Evolutionary conservation across 37 sponge, comb jelly and placozoan genomes (phyloP).

Genomic region (Theonella swinhoei): DNA sequence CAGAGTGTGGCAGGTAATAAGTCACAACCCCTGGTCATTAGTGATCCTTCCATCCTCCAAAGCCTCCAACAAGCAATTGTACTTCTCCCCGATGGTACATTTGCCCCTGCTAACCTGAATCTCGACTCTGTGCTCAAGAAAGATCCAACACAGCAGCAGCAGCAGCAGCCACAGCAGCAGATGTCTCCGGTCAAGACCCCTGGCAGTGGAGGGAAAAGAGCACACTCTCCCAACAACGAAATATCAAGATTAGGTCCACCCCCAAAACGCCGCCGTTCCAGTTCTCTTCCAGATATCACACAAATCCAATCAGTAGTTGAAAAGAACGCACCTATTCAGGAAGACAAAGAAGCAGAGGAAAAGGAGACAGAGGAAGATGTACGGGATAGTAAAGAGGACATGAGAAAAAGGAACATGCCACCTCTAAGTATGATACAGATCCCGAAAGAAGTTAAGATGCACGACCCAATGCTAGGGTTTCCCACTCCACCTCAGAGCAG

Average conservation of each 20-base stretch:
- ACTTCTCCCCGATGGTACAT: slow-evolving; percentile 16
- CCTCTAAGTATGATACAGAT: slow-evolving; percentile 56
- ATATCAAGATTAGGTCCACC: background rate
- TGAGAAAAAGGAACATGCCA: background rate
- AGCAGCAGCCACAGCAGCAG: background rate
- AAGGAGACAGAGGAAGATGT: background rate
- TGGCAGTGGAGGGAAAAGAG: slow-evolving; percentile 9
- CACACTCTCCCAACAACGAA: slow-evolving; percentile 13
- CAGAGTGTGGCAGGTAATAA: background rate
- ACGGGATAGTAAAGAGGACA: background rate
- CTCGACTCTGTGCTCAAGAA: background rate
- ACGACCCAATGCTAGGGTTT: slow-evolving; percentile 56
- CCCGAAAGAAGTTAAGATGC: slow-evolving; percentile 41
- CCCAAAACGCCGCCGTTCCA: slow-evolving; percentile 50
- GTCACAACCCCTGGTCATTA: background rate
- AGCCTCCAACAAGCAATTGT: slow-evolving; percentile 11
- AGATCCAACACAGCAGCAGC: background rate
- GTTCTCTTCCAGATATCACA: slow-evolving; percentile 58
- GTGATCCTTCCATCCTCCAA: slow-evolving; percentile 28
- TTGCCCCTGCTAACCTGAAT: slow-evolving; percentile 2
- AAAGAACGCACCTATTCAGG: background rate
- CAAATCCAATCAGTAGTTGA: slow-evolving; percentile 8
- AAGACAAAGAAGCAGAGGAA: background rate
- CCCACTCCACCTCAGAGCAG: slow-evolving; percentile 45
- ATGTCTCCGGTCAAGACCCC: background rate